Conservation (phyloP, 2,888 invertebrate species). For the Pterobdella sp. region DNA sequence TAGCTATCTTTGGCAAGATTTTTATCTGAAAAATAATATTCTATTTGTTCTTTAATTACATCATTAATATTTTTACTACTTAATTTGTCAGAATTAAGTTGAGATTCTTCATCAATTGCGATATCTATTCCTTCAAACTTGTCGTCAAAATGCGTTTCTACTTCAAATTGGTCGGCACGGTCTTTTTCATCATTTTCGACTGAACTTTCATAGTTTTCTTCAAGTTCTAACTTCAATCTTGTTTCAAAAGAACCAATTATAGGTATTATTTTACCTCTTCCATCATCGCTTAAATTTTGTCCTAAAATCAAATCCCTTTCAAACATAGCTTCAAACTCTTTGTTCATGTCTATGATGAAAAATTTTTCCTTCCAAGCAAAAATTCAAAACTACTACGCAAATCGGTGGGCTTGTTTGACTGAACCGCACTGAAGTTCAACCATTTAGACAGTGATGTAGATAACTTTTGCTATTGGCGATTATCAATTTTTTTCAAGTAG, state of each 20-base stretch:
- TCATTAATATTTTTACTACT: slow-evolving; percentile 42
- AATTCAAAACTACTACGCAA: too few species aligned
- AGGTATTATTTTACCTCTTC: background rate
- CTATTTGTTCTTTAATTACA: slow-evolving; percentile 58
- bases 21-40: slow-evolving; percentile 89
- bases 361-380: too few species aligned
- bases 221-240: background rate
- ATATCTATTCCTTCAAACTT: slow-evolving; percentile 1
- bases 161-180: background rate
- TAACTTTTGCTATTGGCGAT: too few species aligned
- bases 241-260: background rate
- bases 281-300: background rate
- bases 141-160: background rate
- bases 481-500: too few species aligned
- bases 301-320: slow-evolving; percentile 8
- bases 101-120: background rate
- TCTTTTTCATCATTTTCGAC: background rate
- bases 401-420: too few species aligned
- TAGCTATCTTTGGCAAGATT: slow-evolving; percentile 92
- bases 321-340: background rate
- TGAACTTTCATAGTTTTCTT: slow-evolving; percentile 3
- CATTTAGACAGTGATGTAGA: too few species aligned
- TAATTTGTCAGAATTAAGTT: background rate
- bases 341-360: background rate
- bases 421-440: too few species aligned